Percentiles rank a stretch among this genome's conserved stretches.
phyloP scores from a whole-genome alignment of 2,888 invertebrate species.

The Sepioteuthis lessoniana region DNA sequence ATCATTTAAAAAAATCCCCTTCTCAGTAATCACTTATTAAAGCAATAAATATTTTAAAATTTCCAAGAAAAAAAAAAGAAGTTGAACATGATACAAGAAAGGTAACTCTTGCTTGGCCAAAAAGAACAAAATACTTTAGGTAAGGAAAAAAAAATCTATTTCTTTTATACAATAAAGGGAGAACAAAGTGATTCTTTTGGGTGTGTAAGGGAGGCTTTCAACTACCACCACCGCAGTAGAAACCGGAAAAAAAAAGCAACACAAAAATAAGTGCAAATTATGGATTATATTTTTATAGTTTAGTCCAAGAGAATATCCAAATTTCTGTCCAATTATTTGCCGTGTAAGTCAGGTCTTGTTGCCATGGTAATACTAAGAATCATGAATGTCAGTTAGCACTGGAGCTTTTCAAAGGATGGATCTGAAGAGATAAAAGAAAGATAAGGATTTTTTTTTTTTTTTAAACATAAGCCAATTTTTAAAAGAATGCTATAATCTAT shows the following conservation, averaged over 20 bases:
- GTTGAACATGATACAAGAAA: background rate
- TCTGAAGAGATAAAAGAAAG: background rate
- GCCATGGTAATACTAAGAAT: background rate
- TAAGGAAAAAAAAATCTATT: background rate
- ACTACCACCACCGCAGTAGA: background rate
- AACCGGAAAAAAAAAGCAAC: background rate
- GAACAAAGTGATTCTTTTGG: background rate
- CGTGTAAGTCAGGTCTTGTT: background rate
- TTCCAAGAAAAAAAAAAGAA: background rate
- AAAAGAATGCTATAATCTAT: background rate
- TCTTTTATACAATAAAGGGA: background rate
- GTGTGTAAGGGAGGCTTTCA: too few relatives aligned
- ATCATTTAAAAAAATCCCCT: background rate
- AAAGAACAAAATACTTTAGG: background rate
- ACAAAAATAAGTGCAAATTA: background rate
- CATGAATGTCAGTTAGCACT: background rate
- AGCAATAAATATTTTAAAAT: background rate
- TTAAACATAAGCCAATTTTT: background rate
- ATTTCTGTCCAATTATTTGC: slow-evolving; percentile 5
- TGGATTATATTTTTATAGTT: background rate
- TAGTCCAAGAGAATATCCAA: slow-evolving; percentile 10
- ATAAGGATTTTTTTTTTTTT: too few relatives aligned
- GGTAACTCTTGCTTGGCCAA: background rate
- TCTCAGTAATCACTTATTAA: background rate
- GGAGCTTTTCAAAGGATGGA: background rate